These are phyloP conservation scores for Hypomesus transpacificus DNA, from an alignment of 2,113 vertebrate species.

Conservation along the genomic window DNA sequence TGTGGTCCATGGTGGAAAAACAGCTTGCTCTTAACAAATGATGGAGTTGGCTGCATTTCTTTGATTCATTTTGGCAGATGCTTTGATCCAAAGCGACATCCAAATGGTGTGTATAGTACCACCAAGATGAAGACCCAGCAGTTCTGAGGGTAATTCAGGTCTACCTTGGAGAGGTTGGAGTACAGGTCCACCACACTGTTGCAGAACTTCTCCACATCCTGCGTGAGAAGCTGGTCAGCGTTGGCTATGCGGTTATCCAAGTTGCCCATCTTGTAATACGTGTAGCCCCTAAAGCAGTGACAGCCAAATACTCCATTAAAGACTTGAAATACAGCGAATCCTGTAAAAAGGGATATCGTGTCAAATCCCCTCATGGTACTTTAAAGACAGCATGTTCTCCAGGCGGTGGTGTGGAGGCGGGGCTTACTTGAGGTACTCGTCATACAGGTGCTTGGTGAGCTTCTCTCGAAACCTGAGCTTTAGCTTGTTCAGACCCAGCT, in stretches of 20 bases:
- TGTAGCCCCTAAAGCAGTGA: conserved; percentile 79
- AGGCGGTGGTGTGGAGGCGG: neutral
- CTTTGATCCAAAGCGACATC: too few relatives aligned
- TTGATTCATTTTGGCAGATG: neutral
- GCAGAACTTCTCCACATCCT: conserved; percentile 98
- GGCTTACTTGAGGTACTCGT: conserved; percentile 95
- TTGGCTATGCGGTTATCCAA: conserved; percentile 97
- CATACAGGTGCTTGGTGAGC: conserved; percentile 90
- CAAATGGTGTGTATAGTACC: too few relatives aligned
- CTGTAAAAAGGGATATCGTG: too few relatives aligned
- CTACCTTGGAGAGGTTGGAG: conserved; percentile 97
- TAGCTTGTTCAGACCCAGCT: conserved; percentile 90
- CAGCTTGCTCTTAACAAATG: too few relatives aligned
- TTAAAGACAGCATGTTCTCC: neutral
- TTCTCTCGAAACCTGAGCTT: conserved; percentile 90
- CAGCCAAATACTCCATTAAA: neutral
- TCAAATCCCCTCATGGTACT: neutral
- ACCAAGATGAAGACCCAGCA: too few relatives aligned
- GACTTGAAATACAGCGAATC: neutral
- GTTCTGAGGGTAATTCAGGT: neutral
- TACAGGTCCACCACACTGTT: conserved; percentile 98
- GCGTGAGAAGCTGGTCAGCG: conserved; percentile 93
- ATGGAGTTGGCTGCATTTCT: too few relatives aligned
- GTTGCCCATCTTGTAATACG: conserved; percentile 99
- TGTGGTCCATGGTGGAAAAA: too few relatives aligned